These are phyloP conservation scores for Cyanoramphus novaezelandiae DNA, from an alignment of 2,113 vertebrate species.

Conservation along the genomic window DNA sequence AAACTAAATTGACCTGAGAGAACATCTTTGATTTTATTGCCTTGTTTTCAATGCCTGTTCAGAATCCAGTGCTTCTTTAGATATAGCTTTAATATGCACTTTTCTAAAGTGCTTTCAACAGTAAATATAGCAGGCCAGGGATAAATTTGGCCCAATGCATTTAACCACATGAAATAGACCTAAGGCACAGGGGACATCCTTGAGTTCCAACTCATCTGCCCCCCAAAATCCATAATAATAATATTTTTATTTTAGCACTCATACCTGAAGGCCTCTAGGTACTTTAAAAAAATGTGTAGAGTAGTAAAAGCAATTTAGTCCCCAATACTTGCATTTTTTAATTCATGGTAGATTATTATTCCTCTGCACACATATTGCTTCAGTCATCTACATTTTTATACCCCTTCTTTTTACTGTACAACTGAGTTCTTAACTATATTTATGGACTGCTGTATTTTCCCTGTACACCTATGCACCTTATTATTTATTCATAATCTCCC, in stretches of 20 bases:
- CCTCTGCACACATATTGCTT: slow-evolving; percentile 53
- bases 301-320: slow-evolving; percentile 62
- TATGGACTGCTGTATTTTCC: slow-evolving; percentile 44
- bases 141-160: slow-evolving; percentile 38
- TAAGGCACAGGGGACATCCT: neutral
- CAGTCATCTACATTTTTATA: slow-evolving; percentile 62
- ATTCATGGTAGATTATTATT: slow-evolving; percentile 52
- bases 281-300: slow-evolving; percentile 53
- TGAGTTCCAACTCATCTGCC: slow-evolving; percentile 32
- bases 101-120: slow-evolving; percentile 38
- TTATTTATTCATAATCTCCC: slow-evolving; percentile 53
- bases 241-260: slow-evolving; percentile 52
- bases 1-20: slow-evolving; percentile 60
- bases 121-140: slow-evolving; percentile 33
- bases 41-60: neutral
- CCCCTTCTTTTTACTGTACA: slow-evolving; percentile 25
- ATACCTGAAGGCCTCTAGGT: slow-evolving; percentile 49
- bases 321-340: slow-evolving; percentile 29
- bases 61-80: slow-evolving; percentile 36
- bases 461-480: slow-evolving; percentile 12
- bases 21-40: slow-evolving; percentile 23
- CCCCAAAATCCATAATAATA: slow-evolving; percentile 56
- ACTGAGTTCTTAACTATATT: slow-evolving; percentile 40
- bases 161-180: neutral
- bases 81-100: slow-evolving; percentile 1